These are phyloP conservation scores for Psephotus haematonotus DNA, from an alignment of 2,113 vertebrate species.

Conservation along the genomic window DNA sequence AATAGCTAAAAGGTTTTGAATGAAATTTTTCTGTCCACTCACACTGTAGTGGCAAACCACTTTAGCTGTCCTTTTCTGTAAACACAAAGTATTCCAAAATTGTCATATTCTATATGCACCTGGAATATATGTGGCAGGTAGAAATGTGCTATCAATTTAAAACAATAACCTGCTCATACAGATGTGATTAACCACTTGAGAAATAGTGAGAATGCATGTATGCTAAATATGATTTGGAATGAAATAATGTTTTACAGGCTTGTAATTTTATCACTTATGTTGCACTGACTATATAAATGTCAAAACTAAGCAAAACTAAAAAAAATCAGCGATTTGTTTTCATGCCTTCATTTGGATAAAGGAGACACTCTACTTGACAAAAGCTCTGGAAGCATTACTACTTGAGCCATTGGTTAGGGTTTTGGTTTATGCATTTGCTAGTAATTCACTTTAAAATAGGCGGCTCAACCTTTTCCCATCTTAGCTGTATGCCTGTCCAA, in stretches of 20 bases:
- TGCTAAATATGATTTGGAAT: not conserved
- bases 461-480: not conserved
- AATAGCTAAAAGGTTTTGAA: not conserved
- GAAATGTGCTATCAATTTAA: not conserved
- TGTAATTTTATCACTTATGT: not conserved
- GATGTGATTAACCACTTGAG: not conserved
- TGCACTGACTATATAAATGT: accelerated
- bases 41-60: not conserved
- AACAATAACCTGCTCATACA: not conserved
- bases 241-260: not conserved
- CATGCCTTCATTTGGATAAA: not conserved
- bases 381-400: not conserved
- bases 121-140: not conserved
- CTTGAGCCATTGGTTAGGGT: not conserved
- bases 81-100: not conserved
- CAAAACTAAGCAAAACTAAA: not conserved
- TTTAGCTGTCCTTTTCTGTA: not conserved
- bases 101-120: accelerated
- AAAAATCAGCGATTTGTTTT: accelerated
- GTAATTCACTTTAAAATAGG: not conserved
- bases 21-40: not conserved
- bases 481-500: not conserved
- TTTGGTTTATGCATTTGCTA: not conserved
- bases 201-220: not conserved
- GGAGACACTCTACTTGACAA: not conserved